A percentile compares a stretch with the other conserved stretches of the same genome.
Conservation (phyloP, 2,113 vertebrate species). For the Ptyas mucosa region DNA sequence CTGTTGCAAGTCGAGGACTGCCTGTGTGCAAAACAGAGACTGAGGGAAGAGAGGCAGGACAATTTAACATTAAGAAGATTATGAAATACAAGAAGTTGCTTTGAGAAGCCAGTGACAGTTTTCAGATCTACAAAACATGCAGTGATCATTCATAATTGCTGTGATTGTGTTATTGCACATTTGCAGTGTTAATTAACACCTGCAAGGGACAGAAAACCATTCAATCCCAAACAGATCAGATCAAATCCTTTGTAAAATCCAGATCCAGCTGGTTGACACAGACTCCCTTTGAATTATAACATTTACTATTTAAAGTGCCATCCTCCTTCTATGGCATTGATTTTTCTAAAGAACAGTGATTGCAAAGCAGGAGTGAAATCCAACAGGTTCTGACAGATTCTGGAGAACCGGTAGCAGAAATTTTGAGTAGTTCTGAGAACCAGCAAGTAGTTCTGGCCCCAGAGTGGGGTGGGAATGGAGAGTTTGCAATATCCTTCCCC, state of each 20-base stretch:
- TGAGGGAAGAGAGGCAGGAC: background rate
- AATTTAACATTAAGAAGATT: background rate
- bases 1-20: background rate
- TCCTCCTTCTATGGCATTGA: background rate
- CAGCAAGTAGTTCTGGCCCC: no score
- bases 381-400: no score
- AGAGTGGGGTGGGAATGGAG: no score
- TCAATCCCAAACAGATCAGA: background rate
- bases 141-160: background rate
- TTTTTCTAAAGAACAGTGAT: background rate
- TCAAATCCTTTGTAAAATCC: background rate
- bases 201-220: background rate
- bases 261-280: background rate
- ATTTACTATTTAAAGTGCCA: background rate
- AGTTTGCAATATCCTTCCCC: no score
- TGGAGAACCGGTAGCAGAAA: no score
- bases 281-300: background rate
- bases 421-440: no score
- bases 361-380: background rate
- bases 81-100: background rate
- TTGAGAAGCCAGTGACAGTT: background rate
- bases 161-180: background rate
- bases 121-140: background rate
- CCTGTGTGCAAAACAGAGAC: background rate
- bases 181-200: background rate